Evolutionary conservation across 2,797 vertebrate species (phyloP).

Genomic region (Meda fulgida): DNA sequence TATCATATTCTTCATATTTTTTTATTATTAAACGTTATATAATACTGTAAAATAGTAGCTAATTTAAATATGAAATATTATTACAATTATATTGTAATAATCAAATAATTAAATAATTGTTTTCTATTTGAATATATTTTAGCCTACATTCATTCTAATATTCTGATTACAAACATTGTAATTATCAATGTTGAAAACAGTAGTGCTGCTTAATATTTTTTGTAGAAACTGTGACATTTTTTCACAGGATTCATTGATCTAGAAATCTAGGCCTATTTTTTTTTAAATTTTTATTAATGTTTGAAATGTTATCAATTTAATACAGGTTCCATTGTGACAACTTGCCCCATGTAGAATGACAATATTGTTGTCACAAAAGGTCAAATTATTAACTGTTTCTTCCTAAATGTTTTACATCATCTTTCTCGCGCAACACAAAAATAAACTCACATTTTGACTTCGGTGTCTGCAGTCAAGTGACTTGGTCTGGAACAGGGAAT

Average conservation of each 20-base stretch:
- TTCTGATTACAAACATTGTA: no score
- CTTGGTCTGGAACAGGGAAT: slow-evolving; percentile 25
- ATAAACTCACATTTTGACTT: not conserved
- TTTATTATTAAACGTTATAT: not conserved
- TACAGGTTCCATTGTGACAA: not conserved
- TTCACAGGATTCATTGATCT: not conserved
- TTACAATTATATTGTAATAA: no score
- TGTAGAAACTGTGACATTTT: no score
- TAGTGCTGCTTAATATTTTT: no score
- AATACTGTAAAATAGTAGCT: not conserved
- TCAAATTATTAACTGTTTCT: not conserved
- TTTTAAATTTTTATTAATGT: no score
- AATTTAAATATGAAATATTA: not conserved
- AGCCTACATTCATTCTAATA: no score
- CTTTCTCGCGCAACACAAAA: not conserved
- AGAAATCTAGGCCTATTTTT: not conserved
- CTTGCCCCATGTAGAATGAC: not conserved
- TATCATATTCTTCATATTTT: not conserved
- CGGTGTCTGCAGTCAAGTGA: not conserved
- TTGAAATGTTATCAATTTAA: not conserved
- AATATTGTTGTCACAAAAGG: not conserved
- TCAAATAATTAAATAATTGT: not conserved
- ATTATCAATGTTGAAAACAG: no score
- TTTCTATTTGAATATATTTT: not conserved
- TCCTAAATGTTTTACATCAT: not conserved